Conservation (phyloP, 2,113 vertebrate species). For the Callocephalon fimbriatum region DNA sequence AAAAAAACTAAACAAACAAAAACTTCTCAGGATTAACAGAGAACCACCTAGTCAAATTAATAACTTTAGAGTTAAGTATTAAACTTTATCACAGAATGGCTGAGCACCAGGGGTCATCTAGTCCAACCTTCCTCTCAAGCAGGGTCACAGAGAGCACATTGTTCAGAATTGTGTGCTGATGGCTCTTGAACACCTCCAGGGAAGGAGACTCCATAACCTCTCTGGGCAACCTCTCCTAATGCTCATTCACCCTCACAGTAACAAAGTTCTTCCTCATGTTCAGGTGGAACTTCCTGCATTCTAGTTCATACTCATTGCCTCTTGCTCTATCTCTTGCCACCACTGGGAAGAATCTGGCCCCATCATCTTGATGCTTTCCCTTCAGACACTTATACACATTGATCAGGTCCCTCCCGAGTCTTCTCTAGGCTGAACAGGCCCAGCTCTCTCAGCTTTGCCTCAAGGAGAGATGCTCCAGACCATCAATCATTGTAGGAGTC, state of each 20-base stretch:
- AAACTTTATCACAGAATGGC: not conserved
- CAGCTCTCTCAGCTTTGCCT: not conserved
- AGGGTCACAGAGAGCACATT: not conserved
- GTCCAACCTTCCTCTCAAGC: not conserved
- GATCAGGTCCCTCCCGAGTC: not conserved
- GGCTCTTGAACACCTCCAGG: not conserved
- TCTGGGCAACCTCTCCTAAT: not conserved
- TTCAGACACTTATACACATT: not conserved
- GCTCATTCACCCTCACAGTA: not conserved
- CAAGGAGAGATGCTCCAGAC: not conserved
- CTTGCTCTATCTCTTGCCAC: not conserved
- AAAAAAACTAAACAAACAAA: not conserved
- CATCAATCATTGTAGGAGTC: not conserved
- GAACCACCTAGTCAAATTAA: not conserved
- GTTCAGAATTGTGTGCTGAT: not conserved
- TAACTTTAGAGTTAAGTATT: not conserved
- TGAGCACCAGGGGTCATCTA: not conserved
- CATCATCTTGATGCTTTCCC: not conserved
- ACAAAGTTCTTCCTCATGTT: not conserved
- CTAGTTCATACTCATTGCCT: not conserved
- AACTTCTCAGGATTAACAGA: not conserved
- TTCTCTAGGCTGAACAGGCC: not conserved
- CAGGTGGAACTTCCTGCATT: not conserved
- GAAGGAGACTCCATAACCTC: not conserved
- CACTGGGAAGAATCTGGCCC: not conserved